phyloP scores from a whole-genome alignment of 2,888 invertebrate species.

The Apamea monoglypha region DNA sequence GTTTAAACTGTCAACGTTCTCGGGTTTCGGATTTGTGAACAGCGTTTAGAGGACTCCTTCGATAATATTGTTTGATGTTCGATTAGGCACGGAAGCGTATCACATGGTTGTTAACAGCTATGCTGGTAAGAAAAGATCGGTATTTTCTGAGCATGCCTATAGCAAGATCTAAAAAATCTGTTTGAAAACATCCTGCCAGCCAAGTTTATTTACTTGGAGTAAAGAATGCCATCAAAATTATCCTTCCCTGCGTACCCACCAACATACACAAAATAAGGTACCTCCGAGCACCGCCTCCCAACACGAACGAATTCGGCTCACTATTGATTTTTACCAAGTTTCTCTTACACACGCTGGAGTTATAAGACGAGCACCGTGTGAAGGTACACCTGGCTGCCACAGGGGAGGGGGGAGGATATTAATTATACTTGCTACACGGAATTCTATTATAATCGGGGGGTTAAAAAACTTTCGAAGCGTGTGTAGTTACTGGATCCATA shows the following conservation, averaged over 20 bases:
- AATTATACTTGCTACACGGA: slow-evolving; percentile 23
- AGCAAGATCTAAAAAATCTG: background rate
- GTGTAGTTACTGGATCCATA: background rate
- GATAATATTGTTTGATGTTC: background rate
- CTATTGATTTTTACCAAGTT: slow-evolving; percentile 49
- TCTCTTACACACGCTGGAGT: slow-evolving; percentile 1
- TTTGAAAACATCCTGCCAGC: background rate
- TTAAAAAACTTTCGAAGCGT: background rate
- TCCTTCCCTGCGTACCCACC: background rate
- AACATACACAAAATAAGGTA: background rate
- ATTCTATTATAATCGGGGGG: background rate
- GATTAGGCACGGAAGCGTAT: background rate
- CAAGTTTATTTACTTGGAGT: background rate
- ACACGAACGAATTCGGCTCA: slow-evolving; percentile 25
- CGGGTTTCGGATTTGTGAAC: background rate
- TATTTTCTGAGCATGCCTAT: background rate
- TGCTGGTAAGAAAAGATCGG: background rate
- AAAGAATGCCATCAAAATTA: background rate
- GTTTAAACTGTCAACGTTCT: background rate
- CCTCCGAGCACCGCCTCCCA: background rate
- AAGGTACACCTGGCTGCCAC: slow-evolving; percentile 58
- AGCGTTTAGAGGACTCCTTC: too few relatives aligned
- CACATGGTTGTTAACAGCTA: too few relatives aligned
- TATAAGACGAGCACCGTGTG: slow-evolving; percentile 55
- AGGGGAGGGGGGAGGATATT: slow-evolving; percentile 4